Conservation (phyloP, 2,113 vertebrate species). For the Spermophilus dauricus region DNA sequence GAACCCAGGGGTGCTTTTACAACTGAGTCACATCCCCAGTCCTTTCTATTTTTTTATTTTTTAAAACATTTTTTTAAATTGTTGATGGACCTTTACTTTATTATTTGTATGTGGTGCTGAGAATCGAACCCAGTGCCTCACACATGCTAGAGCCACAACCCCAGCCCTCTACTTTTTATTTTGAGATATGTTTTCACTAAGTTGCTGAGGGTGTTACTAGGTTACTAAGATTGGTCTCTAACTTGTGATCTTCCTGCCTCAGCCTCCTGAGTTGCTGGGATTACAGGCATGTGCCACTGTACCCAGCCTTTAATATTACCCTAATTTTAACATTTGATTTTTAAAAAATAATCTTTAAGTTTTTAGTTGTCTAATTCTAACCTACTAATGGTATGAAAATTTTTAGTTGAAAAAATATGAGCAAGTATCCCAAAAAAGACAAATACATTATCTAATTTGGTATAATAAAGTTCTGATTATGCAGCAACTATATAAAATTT, state of each 20-base stretch:
- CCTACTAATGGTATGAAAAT: constrained; percentile 35
- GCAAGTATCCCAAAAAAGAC: constrained; percentile 35
- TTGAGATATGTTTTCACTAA: background rate
- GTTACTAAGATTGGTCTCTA: no score
- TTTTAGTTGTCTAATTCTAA: constrained; percentile 65
- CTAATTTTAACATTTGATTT: constrained; percentile 52
- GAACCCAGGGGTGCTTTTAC: background rate
- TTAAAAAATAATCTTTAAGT: constrained; percentile 31
- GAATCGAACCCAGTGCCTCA: no score
- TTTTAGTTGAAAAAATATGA: constrained; percentile 46
- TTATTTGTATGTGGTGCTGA: no score
- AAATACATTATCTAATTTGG: constrained; percentile 49
- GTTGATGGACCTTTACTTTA: no score
- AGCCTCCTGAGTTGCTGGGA: no score
- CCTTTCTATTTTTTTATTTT: no score
- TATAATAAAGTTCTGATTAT: constrained; percentile 59
- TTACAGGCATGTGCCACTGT: no score
- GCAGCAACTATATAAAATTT: constrained; percentile 31
- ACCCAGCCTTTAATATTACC: no score
- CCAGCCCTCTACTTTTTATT: background rate
- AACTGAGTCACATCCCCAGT: background rate
- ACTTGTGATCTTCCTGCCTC: no score
- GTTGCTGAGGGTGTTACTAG: no score
- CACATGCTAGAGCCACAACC: background rate
- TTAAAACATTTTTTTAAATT: no score